Base-by-base conservation (phyloP, 2,797 vertebrate species). In the Danio tinwini region DNA sequence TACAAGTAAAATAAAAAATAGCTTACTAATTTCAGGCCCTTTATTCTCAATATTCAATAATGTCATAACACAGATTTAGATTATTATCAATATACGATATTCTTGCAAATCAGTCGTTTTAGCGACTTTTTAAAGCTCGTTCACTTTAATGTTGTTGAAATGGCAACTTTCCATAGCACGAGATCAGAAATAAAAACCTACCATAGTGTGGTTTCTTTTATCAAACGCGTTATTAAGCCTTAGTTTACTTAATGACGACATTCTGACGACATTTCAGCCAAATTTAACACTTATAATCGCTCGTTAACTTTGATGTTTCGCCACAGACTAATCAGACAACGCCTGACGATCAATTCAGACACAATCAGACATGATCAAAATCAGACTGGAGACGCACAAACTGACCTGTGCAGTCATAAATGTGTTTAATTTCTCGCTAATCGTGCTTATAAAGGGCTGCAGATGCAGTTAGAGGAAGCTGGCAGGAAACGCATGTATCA, bases 401-500 rank as follows among this genome's bases (percentile, higher is more conserved):
- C 17, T 17, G 55, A 16, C 14, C 17, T 17, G 50, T 17, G 1
- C 9, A 13, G 64, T 5, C 1, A 53, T 9, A 59, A 1, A 39
- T 53, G 12, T 14, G 11, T 9, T n/a, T 10, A 8, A 16, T 6
- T 5, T 4, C 0, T n/a, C 42, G 29, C 10, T 10, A 39, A 8
- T 7, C 9, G 0, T 7, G 0, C 42, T 55, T 3, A 58, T 5
- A 40, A 47, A 19, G 6, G 19, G 4, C 1, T 17, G 7, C 53
- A 8, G 0, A 16, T 13, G n/a, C 7, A 39, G 12, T 42, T 8
- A 11, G 0, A 4, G 14, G 16, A 5, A 5, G 17, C 47, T 13
- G 47, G 52, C 37, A 61, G 73, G 63, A 82, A 80, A 77, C 17
- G 11, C 56, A 74, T 65, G 64, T 5, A 72, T 55, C 59, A 78